Conservation (phyloP, 1,140 invertebrate genomes). For the Bombus breviceps region DNA sequence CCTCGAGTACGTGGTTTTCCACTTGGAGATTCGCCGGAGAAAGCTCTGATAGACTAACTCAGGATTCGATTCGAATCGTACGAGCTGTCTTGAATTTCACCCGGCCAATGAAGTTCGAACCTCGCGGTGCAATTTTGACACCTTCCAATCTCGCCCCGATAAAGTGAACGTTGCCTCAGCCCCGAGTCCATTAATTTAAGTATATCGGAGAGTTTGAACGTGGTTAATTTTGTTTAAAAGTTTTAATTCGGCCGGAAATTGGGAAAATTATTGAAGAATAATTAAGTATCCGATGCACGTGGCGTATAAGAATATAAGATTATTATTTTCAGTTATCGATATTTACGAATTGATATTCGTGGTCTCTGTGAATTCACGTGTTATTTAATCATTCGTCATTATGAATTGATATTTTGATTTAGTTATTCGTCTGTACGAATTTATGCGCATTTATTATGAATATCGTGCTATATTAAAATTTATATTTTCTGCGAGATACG, state of each 20-base stretch:
- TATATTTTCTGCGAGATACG: no score
- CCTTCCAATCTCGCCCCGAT: background rate
- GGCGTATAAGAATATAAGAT: no score
- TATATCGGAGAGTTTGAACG: background rate
- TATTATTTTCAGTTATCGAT: no score
- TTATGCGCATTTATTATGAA: no score
- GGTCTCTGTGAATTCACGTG: no score
- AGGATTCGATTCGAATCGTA: conserved; percentile 10
- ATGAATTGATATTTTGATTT: no score
- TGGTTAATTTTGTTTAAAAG: background rate
- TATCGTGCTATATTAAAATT: no score
- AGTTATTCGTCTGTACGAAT: no score
- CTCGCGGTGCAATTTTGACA: background rate
- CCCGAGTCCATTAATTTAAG: background rate
- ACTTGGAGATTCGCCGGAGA: background rate
- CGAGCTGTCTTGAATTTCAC: background rate
- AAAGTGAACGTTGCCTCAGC: background rate
- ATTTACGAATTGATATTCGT: no score
- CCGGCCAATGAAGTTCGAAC: background rate
- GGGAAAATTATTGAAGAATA: background rate
- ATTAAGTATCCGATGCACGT: no score
- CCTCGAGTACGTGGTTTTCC: conserved; percentile 18
- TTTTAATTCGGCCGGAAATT: background rate
- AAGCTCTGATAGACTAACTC: conserved; percentile 25
- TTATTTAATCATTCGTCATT: no score